These are phyloP conservation scores for Marronus borbonicus DNA, from an alignment of 2,888 invertebrate genomes.

Conservation along the genomic window DNA sequence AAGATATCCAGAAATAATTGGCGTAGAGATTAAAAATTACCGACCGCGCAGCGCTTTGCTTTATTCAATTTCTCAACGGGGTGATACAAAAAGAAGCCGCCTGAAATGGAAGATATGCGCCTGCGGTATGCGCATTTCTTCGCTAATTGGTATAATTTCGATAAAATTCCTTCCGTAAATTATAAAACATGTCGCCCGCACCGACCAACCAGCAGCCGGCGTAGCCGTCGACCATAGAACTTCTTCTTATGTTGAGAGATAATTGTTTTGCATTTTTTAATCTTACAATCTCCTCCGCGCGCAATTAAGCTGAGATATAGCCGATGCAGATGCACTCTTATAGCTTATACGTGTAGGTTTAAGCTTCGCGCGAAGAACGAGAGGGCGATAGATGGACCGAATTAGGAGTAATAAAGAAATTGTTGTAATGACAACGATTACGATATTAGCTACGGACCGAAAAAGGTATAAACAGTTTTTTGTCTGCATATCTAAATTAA, in stretches of 20 bases:
- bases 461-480: conserved; percentile 19
- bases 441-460: conserved; percentile 20
- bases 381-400: conserved; percentile 14
- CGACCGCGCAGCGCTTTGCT: neutral
- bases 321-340: neutral
- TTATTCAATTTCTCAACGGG: conserved; percentile 34
- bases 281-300: conserved; percentile 22
- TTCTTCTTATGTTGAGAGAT: conserved; percentile 49
- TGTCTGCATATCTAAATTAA: neutral
- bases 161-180: conserved; percentile 58
- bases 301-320: conserved; percentile 13
- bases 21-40: conserved; percentile 27
- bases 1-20: conserved; percentile 26
- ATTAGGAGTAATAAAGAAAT: conserved; percentile 37
- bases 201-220: conserved; percentile 19
- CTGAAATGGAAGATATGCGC: conserved; percentile 48
- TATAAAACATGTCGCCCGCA: conserved; percentile 56
- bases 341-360: neutral
- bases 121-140: conserved; percentile 52
- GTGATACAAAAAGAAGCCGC: conserved; percentile 34
- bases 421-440: conserved; percentile 33
- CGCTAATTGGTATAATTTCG: conserved; percentile 60
- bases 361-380: neutral
- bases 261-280: conserved; percentile 48
- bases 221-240: conserved; percentile 35